Percentiles rank a stretch among this genome's conserved stretches.
phyloP scores from a whole-genome alignment of 2,797 vertebrate species.

The Silurus aristotelis region DNA sequence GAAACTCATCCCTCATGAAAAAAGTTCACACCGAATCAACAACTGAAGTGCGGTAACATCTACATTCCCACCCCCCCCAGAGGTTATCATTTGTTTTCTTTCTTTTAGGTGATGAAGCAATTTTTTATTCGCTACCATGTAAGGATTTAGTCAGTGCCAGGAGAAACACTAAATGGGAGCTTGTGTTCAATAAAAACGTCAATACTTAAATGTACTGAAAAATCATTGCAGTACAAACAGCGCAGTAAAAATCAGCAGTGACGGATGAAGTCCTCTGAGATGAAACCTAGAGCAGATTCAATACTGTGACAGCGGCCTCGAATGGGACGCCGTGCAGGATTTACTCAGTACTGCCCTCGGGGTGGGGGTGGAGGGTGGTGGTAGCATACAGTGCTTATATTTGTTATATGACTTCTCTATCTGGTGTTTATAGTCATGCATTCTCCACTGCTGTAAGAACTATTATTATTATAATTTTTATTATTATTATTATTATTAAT shows the following conservation, averaged over 20 bases:
- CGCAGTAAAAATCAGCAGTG: slow-evolving; percentile 3
- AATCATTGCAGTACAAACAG: not conserved
- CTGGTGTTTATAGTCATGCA: not conserved
- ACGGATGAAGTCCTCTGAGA: slow-evolving; percentile 6
- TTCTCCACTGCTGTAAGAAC: not conserved
- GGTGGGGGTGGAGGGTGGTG: too few relatives aligned
- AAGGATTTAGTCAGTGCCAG: not conserved
- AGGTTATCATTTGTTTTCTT: not conserved
- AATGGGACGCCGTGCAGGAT: not conserved
- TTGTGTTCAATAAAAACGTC: slow-evolving; percentile 19
- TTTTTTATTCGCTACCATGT: not conserved
- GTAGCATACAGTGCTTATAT: not conserved
- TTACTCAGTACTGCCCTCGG: not conserved
- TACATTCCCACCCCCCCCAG: not conserved
- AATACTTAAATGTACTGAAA: slow-evolving; percentile 26
- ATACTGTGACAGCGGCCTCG: not conserved
- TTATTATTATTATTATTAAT: too few relatives aligned
- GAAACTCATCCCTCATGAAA: not conserved
- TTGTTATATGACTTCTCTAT: not conserved
- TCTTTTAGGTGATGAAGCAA: not conserved
- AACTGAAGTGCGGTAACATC: not conserved
- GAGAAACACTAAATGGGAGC: not conserved
- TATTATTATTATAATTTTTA: too few relatives aligned
- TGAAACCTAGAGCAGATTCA: not conserved
- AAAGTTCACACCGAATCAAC: not conserved